A percentile compares a stretch with the other conserved stretches of the same genome.
Conservation (phyloP, 2,797 vertebrate species). For the Manis javanica region DNA sequence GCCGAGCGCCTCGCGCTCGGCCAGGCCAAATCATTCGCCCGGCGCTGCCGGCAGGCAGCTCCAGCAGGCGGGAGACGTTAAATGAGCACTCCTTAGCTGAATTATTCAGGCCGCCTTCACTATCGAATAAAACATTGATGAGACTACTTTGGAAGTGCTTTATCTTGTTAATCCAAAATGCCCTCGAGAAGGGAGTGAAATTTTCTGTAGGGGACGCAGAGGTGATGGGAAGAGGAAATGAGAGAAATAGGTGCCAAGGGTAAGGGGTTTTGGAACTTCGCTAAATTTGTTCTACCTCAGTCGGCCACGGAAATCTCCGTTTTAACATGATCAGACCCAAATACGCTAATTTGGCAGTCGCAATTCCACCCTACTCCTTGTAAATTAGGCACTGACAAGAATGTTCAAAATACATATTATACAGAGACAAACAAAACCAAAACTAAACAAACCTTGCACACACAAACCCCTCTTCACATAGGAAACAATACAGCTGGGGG, state of each 20-base stretch:
- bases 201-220: conserved; percentile 51
- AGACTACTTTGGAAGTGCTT: conserved; percentile 82
- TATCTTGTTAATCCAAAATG: conserved; percentile 73
- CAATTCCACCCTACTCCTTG: conserved; percentile 49
- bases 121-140: conserved; percentile 81
- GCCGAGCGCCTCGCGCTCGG: fast-evolving
- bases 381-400: conserved; percentile 23
- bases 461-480: background rate
- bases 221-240: background rate
- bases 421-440: background rate
- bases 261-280: conserved; percentile 70
- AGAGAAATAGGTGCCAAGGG: background rate
- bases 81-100: conserved; percentile 74
- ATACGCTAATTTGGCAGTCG: conserved; percentile 59
- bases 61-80: conserved; percentile 2
- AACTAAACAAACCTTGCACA: background rate
- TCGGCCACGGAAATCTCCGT: conserved; percentile 65
- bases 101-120: conserved; percentile 82
- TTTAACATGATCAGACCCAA: conserved; percentile 57
- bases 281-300: conserved; percentile 54
- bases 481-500: background rate
- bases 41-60: conserved; percentile 26
- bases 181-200: conserved; percentile 55
- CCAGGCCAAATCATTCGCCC: background rate
- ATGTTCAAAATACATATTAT: conserved; percentile 60